Conservation (phyloP, 2,113 vertebrate species). For the Campylorhamphus procurvoides region DNA sequence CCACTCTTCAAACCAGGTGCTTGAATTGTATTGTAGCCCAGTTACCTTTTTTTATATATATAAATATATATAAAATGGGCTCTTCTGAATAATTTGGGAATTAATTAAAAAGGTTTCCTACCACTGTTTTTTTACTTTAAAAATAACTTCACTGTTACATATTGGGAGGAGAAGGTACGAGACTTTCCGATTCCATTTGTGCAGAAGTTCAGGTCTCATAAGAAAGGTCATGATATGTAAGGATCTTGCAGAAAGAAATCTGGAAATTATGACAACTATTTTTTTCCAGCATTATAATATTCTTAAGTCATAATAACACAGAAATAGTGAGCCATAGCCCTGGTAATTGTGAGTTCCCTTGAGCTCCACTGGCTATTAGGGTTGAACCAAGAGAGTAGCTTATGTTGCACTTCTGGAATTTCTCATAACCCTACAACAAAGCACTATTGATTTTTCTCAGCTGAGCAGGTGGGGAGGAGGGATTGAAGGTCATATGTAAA, state of each 20-base stretch:
- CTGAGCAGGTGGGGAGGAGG: background rate
- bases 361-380: conserved; percentile 12
- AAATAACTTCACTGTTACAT: background rate
- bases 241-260: background rate
- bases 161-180: background rate
- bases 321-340: background rate
- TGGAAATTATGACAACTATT: background rate
- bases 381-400: background rate
- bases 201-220: background rate
- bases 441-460: conserved; percentile 58
- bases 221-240: background rate
- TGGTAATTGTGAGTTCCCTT: conserved; percentile 29
- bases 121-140: background rate
- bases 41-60: background rate
- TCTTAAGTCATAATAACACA: background rate
- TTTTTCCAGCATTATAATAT: background rate
- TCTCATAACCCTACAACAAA: conserved; percentile 60
- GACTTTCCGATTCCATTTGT: background rate
- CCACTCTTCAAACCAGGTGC: background rate
- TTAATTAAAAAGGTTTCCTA: background rate
- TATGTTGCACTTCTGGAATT: conserved; percentile 66
- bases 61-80: background rate
- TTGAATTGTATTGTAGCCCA: background rate
- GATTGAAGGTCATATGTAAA: conserved; percentile 42
- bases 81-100: background rate